Percentiles rank a stretch among this genome's conserved stretches.
These are phyloP conservation scores for Cavia aperea DNA, from an alignment of 2,113 vertebrate species.

Conservation along the genomic window DNA sequence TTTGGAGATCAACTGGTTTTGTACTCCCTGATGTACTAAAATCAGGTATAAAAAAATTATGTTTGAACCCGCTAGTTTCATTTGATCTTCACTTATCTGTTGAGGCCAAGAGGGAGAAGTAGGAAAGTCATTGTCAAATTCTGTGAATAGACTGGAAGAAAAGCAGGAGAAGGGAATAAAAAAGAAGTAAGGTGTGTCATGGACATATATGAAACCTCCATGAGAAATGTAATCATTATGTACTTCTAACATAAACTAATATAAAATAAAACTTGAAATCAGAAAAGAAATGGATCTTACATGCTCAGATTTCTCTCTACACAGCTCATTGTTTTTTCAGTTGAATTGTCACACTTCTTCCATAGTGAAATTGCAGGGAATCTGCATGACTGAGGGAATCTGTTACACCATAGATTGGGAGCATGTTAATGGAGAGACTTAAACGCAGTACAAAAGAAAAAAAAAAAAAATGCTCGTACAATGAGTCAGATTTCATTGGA, in stretches of 20 bases:
- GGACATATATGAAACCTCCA: neutral
- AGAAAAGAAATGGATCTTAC: neutral
- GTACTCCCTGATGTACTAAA: neutral
- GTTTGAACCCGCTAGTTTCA: neutral
- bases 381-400: too few species aligned
- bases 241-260: neutral
- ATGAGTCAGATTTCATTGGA: neutral
- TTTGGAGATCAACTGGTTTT: neutral
- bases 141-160: neutral
- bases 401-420: rapidly evolving
- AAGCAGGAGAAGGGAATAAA: neutral
- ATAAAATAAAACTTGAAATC: neutral
- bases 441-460: neutral
- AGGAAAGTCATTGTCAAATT: neutral
- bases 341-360: neutral
- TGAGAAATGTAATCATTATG: too few species aligned
- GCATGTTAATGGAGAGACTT: neutral
- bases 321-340: neutral
- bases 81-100: neutral
- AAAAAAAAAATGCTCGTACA: neutral
- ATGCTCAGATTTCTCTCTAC: neutral
- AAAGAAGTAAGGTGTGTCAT: neutral
- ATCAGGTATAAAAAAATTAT: neutral
- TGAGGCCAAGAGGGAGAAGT: neutral
- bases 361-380: neutral